A percentile compares a stretch with the other conserved stretches of the same genome.
Evolutionary conservation across 2,113 vertebrate species (phyloP).

Genomic region (Apus apus): DNA sequence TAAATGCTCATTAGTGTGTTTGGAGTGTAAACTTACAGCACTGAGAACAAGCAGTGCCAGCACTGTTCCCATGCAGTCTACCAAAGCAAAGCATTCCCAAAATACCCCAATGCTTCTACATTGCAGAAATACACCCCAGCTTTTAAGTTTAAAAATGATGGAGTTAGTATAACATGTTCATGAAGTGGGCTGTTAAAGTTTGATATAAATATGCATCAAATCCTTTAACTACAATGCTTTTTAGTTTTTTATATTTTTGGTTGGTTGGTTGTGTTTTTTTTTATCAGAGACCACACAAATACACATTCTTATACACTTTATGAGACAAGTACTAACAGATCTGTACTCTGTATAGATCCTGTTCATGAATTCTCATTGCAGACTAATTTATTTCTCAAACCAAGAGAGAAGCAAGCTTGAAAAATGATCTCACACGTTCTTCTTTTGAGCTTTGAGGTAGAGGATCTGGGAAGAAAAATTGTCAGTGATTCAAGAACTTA

Average conservation of each 20-base stretch:
- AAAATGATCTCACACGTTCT: not conserved
- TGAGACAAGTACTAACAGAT: slow-evolving; percentile 14
- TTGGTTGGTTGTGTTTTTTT: not conserved
- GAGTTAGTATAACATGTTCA: not conserved
- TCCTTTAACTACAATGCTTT: not conserved
- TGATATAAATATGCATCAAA: not conserved
- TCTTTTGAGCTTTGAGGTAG: not conserved
- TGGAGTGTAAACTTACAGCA: not conserved
- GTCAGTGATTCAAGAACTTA: not conserved
- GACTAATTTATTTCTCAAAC: not conserved
- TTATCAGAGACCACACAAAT: not conserved
- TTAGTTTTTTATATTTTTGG: not conserved
- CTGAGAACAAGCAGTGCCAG: not conserved
- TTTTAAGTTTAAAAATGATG: not conserved
- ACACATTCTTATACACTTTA: not conserved
- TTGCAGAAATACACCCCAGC: not conserved
- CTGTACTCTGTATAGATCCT: not conserved
- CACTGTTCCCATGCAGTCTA: not conserved
- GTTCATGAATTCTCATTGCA: slow-evolving; percentile 2
- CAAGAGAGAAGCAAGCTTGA: not conserved
- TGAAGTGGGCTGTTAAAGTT: not conserved
- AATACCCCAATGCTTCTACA: not conserved
- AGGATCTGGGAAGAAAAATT: not conserved
- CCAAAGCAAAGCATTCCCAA: not conserved
- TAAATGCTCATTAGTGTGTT: not conserved